Evolutionary conservation across 2,113 vertebrate genomes (phyloP).

Genomic region (Astur gentilis): DNA sequence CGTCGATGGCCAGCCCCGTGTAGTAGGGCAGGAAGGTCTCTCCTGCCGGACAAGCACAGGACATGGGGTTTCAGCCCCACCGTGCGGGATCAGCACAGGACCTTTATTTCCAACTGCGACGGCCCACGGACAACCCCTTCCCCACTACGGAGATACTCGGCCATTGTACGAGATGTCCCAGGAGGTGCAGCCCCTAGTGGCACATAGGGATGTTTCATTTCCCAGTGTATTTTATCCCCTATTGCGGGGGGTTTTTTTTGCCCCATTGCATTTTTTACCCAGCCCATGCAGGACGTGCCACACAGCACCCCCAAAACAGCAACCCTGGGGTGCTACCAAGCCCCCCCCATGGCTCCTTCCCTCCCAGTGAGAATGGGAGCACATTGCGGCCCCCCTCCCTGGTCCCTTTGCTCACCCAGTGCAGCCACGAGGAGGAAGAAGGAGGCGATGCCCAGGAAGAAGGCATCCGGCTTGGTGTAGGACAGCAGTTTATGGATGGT

Average conservation of each 20-base stretch:
- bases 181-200: neutral
- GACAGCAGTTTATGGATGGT: constrained; percentile 86
- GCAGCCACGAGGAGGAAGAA: constrained; percentile 87
- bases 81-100: rapidly evolving
- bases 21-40: constrained; percentile 92
- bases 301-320: neutral
- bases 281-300: rapidly evolving
- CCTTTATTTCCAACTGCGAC: neutral
- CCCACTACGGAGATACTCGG: rapidly evolving
- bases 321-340: neutral
- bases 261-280: neutral
- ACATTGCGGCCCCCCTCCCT: rapidly evolving
- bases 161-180: neutral
- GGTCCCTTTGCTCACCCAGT: constrained; percentile 78
- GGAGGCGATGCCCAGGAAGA: constrained; percentile 80
- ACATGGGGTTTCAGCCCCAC: neutral
- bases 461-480: constrained; percentile 84
- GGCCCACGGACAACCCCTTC: neutral
- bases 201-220: rapidly evolving
- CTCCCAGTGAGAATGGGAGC: neutral
- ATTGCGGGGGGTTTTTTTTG: neutral
- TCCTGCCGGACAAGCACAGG: constrained; percentile 69
- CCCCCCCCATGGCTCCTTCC: neutral
- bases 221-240: neutral
- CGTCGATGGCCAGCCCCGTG: constrained; percentile 87